Evolutionary conservation across 2,888 invertebrate genomes (phyloP), one percentile per base, ranked within the genome.

Genomic region (Ditula angustiorana): DNA sequence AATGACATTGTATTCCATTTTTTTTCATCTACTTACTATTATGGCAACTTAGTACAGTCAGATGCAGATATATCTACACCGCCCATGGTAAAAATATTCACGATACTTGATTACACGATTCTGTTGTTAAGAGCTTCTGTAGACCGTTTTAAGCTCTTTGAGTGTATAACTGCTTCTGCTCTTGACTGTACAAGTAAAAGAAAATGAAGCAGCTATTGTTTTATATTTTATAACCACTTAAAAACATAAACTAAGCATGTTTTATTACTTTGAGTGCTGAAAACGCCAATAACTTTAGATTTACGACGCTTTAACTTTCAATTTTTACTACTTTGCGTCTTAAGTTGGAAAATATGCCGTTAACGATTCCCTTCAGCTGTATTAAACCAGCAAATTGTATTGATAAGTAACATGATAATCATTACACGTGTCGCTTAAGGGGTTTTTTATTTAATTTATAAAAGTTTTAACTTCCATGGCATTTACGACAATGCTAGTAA

Each of bases 261-360:
- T 46, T 46, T 46, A 35, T 13, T n/a, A 13, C n/a, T n/a, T 19
- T 26, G n/a, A 21, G 21, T 41, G 21, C 21, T 8, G 13, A 28
- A 28, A 50, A 59, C 21, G 37, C 13, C 35, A 26, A 47, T 49
- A 59, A 49, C 49, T 35, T 8, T 5, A 23, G 11, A 35, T 57
- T 57, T 57, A 57, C 30, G 56, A 30, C 16, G 5, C 13, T 57
- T 57, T 57, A 46, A 46, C 23, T 44, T n/a, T 10, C 30, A 2
- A 8, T 28, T 57, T n/a, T 57, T 26, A 57, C 21, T 30, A 21
- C 24, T 21, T 28, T 7, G 8, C 10, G 13, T 19, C 13, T 16
- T 13, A n/a, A 33, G 21, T 33, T 7, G 23, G 5, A 46, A 23
- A 24, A 24, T 53, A 35, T 8, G 23, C 7, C 21, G 13, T 21